Base-by-base conservation (phyloP, 1,140 invertebrate genomes). In the Pectinophora gossypiella region DNA sequence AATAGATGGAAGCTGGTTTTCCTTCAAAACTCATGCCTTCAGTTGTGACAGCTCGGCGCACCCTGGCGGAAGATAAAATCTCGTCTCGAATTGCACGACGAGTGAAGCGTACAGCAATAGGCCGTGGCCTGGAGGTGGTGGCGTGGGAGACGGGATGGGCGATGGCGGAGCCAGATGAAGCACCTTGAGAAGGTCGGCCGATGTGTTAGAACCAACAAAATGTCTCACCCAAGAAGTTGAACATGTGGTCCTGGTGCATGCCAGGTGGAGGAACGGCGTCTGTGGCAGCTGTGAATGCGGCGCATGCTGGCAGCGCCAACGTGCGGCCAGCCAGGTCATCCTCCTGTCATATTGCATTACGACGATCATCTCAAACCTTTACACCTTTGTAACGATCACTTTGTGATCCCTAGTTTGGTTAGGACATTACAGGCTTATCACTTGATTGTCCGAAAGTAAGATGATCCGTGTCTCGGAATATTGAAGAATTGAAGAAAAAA, bases 221-320 rank as follows among this genome's bases (percentile, higher is more conserved):
- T 10, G 19, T 61, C 65, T 61, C 16, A 76, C 79, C 76, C 1
- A 81, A 42, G 32, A 73, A 76, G 48, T 82, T 78, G 46, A 68
- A 82, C 69, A 85, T 82, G 48, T 85, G 81, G 35, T 82, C 81
- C 12, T 74, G 71, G 27, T 85, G 81, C 81, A 85, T 85, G 21
- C 73, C 64, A 0, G 75, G 73, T 1, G 81, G 81, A 3, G 78
- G 79, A 0, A 83, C 79, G 0, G 68, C 54, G 1, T 62, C 71
- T 0, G 74, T 54, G 0, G 80, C 77, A 0, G 79, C 76, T 0
- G 59, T 56, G 56, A 81, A 83, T 0, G 79, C 79, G 0, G 81
- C 81, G 0, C 71, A 77, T 0, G 73, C 73, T 0, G 77, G 73
- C 10, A 82, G 48, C 0, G 69, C 73, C 3, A 82, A 6, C 0